phyloP scores from a whole-genome alignment of 1,140 invertebrate species.

The Hyposmocoma kahamanoa region DNA sequence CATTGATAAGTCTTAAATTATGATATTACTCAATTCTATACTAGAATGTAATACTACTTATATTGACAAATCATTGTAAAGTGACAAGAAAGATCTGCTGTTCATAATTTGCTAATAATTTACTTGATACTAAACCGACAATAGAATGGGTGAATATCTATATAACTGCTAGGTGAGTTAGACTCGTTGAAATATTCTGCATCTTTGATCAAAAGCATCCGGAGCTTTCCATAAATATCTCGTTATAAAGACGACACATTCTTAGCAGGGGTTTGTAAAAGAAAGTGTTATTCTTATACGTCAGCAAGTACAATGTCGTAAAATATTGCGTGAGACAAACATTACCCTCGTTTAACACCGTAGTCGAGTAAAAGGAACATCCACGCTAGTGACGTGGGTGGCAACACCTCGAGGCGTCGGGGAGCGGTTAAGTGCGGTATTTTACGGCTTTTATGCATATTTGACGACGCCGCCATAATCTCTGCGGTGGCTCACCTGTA shows the following conservation, averaged over 20 bases:
- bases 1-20: too few species aligned
- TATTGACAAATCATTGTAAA: too few species aligned
- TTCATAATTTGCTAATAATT: too few species aligned
- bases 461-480: conserved; percentile 71
- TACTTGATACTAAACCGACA: too few species aligned
- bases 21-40: too few species aligned
- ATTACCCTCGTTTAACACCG: neutral
- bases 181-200: too few species aligned
- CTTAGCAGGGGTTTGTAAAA: neutral
- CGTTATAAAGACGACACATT: neutral
- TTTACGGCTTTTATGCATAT: conserved; percentile 74
- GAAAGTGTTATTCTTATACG: neutral
- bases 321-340: neutral
- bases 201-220: too few species aligned
- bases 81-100: too few species aligned
- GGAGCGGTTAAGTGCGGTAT: conserved; percentile 69
- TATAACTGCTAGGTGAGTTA: too few species aligned
- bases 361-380: neutral
- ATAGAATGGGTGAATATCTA: too few species aligned
- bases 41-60: too few species aligned
- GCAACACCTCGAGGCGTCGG: conserved; percentile 41
- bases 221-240: too few species aligned
- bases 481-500: conserved; percentile 50
- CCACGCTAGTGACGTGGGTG: conserved; percentile 17
- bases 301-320: neutral